These are phyloP conservation scores for Melospiza georgiana DNA, from an alignment of 2,113 vertebrate genomes.

Conservation along the genomic window DNA sequence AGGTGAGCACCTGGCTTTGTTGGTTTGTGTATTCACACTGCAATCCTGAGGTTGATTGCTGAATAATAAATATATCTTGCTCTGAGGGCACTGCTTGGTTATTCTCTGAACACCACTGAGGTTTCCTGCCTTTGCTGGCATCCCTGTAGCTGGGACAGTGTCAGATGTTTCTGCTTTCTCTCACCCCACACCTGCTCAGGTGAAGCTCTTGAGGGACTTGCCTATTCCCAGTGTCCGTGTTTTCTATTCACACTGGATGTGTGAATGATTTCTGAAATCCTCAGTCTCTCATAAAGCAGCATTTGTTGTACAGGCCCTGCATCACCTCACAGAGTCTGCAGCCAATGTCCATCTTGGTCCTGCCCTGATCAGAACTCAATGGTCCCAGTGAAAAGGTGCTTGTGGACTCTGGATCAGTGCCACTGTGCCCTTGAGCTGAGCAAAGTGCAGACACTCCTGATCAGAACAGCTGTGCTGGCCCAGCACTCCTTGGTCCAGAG, in stretches of 20 bases:
- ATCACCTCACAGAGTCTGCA: accelerated
- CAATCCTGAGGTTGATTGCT: background rate
- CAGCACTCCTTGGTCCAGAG: background rate
- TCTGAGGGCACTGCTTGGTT: background rate
- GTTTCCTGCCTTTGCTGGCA: background rate
- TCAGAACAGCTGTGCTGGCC: background rate
- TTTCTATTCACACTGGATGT: background rate
- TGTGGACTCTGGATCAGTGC: background rate
- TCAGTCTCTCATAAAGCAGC: background rate
- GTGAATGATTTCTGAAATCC: background rate
- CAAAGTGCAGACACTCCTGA: background rate
- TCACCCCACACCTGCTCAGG: background rate
- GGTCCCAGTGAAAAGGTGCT: background rate
- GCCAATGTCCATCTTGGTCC: accelerated
- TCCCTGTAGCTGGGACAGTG: background rate
- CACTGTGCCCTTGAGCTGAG: background rate
- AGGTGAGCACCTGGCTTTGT: background rate
- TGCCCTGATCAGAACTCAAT: accelerated
- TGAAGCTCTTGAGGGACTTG: background rate
- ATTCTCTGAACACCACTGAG: background rate
- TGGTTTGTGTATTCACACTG: background rate
- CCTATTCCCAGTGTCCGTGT: accelerated
- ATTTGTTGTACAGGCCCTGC: background rate
- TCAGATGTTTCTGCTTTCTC: background rate
- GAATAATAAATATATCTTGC: background rate